phyloP scores from a whole-genome alignment of 2,888 invertebrate genomes.

The Acleris sparsana region DNA sequence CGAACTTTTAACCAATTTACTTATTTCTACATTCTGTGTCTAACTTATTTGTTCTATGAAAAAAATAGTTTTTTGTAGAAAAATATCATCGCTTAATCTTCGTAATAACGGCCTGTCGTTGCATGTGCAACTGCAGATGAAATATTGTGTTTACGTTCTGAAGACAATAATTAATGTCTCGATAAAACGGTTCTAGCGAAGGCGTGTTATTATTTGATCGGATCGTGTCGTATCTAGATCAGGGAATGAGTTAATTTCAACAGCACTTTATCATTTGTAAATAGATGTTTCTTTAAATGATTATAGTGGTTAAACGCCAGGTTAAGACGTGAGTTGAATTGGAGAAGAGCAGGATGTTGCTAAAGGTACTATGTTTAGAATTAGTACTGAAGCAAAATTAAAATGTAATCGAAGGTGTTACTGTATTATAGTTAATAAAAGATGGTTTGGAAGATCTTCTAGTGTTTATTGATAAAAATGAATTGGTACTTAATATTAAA shows the following conservation, averaged over 20 bases:
- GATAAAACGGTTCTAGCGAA: conserved; percentile 10
- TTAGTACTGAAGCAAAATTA: too few relatives aligned
- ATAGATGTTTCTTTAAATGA: conserved; percentile 25
- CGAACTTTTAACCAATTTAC: too few relatives aligned
- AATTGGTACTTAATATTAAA: too few relatives aligned
- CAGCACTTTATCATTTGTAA: conserved; percentile 16
- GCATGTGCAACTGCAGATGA: conserved; percentile 26
- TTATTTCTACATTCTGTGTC: too few relatives aligned
- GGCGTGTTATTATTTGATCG: conserved; percentile 23
- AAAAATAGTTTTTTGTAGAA: neutral
- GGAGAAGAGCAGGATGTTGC: too few relatives aligned
- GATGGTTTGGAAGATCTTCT: too few relatives aligned
- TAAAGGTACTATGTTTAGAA: too few relatives aligned
- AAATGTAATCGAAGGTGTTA: too few relatives aligned
- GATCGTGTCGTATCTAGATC: conserved; percentile 27
- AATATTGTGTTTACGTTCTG: conserved; percentile 21
- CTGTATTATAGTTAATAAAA: too few relatives aligned
- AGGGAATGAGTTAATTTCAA: conserved; percentile 26
- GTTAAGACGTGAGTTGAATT: too few relatives aligned
- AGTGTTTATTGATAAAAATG: too few relatives aligned
- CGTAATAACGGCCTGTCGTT: conserved; percentile 18
- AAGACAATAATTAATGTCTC: conserved; percentile 25
- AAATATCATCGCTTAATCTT: neutral
- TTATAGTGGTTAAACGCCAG: neutral
- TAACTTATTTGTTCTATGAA: too few relatives aligned